Evolutionary conservation across 2,888 invertebrate species (phyloP), one percentile per base, ranked within the genome.

Genomic region (Troilus luridus): DNA sequence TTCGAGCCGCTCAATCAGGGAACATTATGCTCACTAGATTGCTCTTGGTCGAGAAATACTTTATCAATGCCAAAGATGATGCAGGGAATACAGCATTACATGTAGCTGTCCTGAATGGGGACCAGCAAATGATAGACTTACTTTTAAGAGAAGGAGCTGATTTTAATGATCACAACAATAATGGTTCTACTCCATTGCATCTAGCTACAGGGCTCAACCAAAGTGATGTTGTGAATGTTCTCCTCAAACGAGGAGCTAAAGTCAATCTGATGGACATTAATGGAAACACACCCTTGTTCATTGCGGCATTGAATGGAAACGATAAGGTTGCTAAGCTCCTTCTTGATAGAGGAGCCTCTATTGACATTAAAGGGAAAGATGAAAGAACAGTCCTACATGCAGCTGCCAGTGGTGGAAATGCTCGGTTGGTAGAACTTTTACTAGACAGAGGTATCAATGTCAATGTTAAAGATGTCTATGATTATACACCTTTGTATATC

Each of bases 401-500:
- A 3, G 72, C 72, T 27, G 72, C 72, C 24, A 72, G 72, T 72
- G 72, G 27, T 27, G 72, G 72, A 11, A 72, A 72, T 14, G 24
- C 27, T 12, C 72, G 11, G 5, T 27, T 72, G 88, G 24, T 67
- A 91, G 88, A 88, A 88, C 91, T 59, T 27, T 24, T 91, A 12
- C 56, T 91, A 58, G 41, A n/a, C 11, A 64, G 10, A 62, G 91
- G 91, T 8, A 58, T 67, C 12, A 67, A n/a, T 21, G 91, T 91
- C 1, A 91, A 90, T 90, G 58, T 90, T 60, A 41, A 24, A 62
- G 85, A 90, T n/a, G 60, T 72, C 27, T 41, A 58, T 5, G 60
- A 85, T 60, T 77, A 90, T 21, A 85, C 85, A 27, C 90, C 90
- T 8, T 58, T 90, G 90, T 85, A 90, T 19, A 81, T 81, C 27